Percentiles rank a stretch among this genome's conserved stretches.
These are phyloP conservation scores for Tribolium castaneum DNA, from an alignment of 1,140 invertebrate genomes.

Conservation along the genomic window DNA sequence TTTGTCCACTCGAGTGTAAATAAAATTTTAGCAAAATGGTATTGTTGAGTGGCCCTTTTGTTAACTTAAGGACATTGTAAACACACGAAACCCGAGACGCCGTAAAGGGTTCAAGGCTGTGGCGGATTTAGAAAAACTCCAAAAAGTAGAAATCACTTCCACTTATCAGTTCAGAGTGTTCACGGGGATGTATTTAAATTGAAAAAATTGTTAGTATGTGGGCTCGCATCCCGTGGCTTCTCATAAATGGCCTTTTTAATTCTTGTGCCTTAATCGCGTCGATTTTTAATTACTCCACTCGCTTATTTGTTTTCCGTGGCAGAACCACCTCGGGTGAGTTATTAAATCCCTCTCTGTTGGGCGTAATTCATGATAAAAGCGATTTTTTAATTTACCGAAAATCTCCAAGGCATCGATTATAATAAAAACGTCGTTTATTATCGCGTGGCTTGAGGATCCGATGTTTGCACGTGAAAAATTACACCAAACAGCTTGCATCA, in stretches of 20 bases:
- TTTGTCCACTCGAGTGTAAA: constrained; percentile 5
- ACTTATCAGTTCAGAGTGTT: too few species aligned
- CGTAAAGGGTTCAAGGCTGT: neutral
- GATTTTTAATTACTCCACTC: constrained; percentile 6
- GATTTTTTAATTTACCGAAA: neutral
- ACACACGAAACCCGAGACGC: neutral
- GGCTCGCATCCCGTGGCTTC: too few species aligned
- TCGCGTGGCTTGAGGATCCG: neutral
- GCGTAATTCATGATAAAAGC: constrained; percentile 27
- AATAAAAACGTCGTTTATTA: constrained; percentile 20
- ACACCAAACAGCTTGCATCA: neutral
- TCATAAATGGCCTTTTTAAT: neutral
- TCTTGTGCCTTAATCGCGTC: constrained; percentile 14
- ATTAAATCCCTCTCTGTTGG: constrained; percentile 16
- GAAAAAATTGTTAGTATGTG: too few species aligned
- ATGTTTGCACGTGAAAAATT: neutral
- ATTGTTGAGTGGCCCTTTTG: constrained; percentile 21
- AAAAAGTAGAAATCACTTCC: too few species aligned
- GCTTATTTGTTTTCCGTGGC: constrained; percentile 12
- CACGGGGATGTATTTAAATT: too few species aligned
- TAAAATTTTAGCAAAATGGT: constrained; percentile 12
- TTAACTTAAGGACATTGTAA: neutral
- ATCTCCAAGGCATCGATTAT: neutral
- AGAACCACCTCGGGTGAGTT: neutral
- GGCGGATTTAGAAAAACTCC: too few species aligned